Conservation (phyloP, 2,888 invertebrate species). For the Marronus borbonicus region DNA sequence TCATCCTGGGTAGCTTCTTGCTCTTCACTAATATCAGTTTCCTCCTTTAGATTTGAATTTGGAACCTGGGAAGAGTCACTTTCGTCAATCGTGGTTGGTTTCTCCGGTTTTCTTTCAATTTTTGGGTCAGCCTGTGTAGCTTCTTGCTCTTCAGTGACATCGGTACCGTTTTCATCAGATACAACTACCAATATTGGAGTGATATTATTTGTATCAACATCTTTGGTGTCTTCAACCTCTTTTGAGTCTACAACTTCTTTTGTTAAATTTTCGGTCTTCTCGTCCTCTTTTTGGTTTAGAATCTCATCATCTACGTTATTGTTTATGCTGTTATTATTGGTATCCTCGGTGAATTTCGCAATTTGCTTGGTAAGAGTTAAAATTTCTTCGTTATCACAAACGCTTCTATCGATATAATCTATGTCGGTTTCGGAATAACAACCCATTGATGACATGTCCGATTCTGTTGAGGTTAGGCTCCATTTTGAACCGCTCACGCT, state of each 20-base stretch:
- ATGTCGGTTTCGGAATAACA: slow-evolving; percentile 53
- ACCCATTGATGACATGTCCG: slow-evolving; percentile 54
- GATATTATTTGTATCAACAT: not conserved
- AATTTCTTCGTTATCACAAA: slow-evolving; percentile 32
- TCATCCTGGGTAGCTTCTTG: too few species aligned
- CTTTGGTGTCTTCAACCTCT: not conserved
- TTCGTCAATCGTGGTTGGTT: too few species aligned
- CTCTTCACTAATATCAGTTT: not conserved
- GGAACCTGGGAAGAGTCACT: too few species aligned
- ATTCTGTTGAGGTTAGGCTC: slow-evolving; percentile 59
- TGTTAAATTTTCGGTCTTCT: not conserved
- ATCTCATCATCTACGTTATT: not conserved
- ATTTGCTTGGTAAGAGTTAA: slow-evolving; percentile 41
- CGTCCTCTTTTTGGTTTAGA: not conserved
- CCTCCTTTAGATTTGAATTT: too few species aligned
- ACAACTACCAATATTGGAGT: not conserved
- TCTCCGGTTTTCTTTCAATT: too few species aligned
- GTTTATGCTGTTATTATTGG: slow-evolving; percentile 40
- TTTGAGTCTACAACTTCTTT: not conserved
- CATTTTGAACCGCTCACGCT: slow-evolving; percentile 55
- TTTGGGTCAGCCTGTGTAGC: too few species aligned
- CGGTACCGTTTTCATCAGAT: not conserved
- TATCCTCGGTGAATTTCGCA: slow-evolving; percentile 46
- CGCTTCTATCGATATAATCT: slow-evolving; percentile 27
- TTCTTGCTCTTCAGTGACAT: not conserved